These are phyloP conservation scores for Clytia hemisphaerica DNA, from an alignment of 30 jellyfish, hydroid and myxozoan genomes.

Conservation along the genomic window DNA sequence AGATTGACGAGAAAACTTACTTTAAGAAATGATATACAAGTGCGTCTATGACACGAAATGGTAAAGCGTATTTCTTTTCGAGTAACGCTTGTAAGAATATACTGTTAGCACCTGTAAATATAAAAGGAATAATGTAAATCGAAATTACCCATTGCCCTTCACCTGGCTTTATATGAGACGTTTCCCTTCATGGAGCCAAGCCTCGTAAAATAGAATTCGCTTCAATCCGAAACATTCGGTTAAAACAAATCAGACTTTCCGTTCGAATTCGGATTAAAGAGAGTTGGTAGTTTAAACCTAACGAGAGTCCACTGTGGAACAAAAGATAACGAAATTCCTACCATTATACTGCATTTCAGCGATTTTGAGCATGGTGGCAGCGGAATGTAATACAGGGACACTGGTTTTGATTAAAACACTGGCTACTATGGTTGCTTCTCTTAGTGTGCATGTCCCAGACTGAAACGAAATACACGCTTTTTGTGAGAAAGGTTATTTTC, in stretches of 20 bases:
- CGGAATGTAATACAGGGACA: slow-evolving; percentile 79
- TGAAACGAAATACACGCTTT: too few species aligned
- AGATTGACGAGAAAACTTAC: background rate
- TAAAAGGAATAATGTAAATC: too few species aligned
- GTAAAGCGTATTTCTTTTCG: slow-evolving; percentile 87
- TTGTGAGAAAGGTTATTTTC: too few species aligned
- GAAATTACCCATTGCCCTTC: too few species aligned
- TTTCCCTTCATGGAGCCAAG: too few species aligned
- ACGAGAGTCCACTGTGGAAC: too few species aligned
- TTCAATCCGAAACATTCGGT: too few species aligned
- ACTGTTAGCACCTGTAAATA: slow-evolving; percentile 58
- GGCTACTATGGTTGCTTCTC: slow-evolving; percentile 92
- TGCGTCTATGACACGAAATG: slow-evolving; percentile 85
- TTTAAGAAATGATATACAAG: slow-evolving; percentile 51
- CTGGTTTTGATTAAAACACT: slow-evolving; percentile 69
- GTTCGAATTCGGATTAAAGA: too few species aligned
- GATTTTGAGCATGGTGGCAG: slow-evolving; percentile 84
- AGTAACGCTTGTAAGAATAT: slow-evolving; percentile 55
- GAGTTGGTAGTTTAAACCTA: too few species aligned
- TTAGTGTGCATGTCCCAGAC: slow-evolving; percentile 79
- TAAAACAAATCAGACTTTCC: too few species aligned
- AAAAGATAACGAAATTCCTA: background rate
- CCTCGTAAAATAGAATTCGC: too few species aligned
- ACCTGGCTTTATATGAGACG: too few species aligned
- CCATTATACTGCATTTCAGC: slow-evolving; percentile 93